These are phyloP conservation scores for Cecidostiba fungosa DNA, from an alignment of 2,888 invertebrate species.

Conservation along the genomic window DNA sequence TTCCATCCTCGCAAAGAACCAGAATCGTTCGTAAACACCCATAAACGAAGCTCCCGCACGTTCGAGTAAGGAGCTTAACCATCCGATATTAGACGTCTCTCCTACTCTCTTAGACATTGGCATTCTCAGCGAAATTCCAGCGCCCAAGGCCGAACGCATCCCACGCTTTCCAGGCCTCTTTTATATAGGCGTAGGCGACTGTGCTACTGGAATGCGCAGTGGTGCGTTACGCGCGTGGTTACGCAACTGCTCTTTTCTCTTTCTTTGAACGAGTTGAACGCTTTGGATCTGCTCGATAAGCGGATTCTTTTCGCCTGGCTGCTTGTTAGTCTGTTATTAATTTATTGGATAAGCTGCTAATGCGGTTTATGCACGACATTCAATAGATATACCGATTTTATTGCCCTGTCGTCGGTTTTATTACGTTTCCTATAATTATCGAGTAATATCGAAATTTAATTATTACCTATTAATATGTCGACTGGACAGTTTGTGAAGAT, in stretches of 20 bases:
- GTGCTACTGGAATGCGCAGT: constrained; percentile 30
- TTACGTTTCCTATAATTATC: no score
- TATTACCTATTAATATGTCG: no score
- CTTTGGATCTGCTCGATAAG: not conserved
- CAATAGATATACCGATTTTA: no score
- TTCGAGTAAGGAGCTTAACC: not conserved
- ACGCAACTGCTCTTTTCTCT: constrained; percentile 19
- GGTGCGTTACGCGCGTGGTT: constrained; percentile 13
- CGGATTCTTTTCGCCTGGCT: not conserved
- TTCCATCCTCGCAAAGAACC: not conserved
- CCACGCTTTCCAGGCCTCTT: constrained; percentile 47
- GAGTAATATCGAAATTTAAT: no score
- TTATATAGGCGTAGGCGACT: not conserved
- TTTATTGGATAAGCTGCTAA: not conserved
- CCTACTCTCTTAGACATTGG: constrained; percentile 16
- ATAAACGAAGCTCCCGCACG: not conserved
- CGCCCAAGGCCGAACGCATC: constrained; percentile 59
- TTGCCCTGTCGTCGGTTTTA: no score
- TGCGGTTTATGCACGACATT: not conserved
- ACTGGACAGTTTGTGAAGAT: no score
- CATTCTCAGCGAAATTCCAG: constrained; percentile 46
- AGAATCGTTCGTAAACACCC: not conserved
- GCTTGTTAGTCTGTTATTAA: not conserved
- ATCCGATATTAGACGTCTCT: constrained; percentile 2
- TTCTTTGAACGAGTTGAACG: not conserved